Evolutionary conservation across 2,888 invertebrate species (phyloP), one percentile per base, ranked within the genome.

Genomic region (Drosophila ustulata): DNA sequence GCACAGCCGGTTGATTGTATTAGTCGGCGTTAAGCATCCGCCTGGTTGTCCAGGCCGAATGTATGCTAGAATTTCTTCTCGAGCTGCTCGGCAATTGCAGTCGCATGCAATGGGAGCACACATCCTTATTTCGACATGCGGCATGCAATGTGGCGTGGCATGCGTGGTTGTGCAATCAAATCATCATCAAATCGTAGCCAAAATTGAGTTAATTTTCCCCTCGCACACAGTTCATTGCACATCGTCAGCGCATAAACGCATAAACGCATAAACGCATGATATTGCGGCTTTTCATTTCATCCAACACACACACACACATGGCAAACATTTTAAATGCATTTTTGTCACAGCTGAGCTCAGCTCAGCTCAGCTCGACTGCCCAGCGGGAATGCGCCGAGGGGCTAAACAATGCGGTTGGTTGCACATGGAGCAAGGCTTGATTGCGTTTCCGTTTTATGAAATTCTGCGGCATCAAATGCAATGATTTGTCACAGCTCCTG

Each of bases 371-470:
- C 7, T 6, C 1, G 26, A 18, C 39, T 39, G 37, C n/a, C 6
- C 8, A 11, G 32, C 18, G 4, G 28, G 13, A n/a, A 37, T n/a
- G 37, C 45, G 11, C 6, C 3, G 9, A 5, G n/a, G 50, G 51
- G 57, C 66, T 69, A 81, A 80, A 83, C 84, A 81, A 81, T 70
- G 75, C 70, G 88, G 63, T 66, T 49, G 46, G 71, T 57, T 30
- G 30, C 62, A 68, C 75, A 83, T 79, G 80, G 84, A 84, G 85
- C 78, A 67, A 84, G 71, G 71, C 89, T 80, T 89, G 89, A 88
- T 88, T 88, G 88, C 89, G 82, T 89, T 82, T 89, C 83, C 87
- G 82, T 87, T 83, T 80, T 84, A 89, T 86, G 80, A 77, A 86
- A 79, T 85, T 83, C 75, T 86, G 87, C 72, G 89, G 89, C 69